Evolutionary conservation across 2,113 vertebrate genomes (phyloP).

Genomic region (Pao palembangensis): DNA sequence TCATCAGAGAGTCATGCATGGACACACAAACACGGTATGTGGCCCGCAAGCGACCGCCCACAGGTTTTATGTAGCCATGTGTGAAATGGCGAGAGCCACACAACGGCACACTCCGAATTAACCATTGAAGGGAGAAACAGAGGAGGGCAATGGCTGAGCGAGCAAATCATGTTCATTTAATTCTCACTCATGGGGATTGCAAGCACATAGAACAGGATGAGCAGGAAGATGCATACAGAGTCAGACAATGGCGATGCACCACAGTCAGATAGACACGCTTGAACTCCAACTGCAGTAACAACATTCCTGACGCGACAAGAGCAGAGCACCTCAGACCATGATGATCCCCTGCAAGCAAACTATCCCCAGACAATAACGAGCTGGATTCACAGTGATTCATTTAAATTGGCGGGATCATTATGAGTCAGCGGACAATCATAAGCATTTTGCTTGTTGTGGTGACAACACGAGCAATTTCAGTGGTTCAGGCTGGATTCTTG

Average conservation of each 20-base stretch:
- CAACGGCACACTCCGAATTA: constrained; percentile 64
- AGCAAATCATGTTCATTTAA: constrained; percentile 71
- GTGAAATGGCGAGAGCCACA: constrained; percentile 67
- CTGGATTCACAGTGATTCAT: constrained; percentile 15
- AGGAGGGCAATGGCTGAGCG: constrained; percentile 57
- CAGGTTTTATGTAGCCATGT: constrained; percentile 70
- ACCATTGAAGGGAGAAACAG: constrained; percentile 61
- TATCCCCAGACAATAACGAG: background rate
- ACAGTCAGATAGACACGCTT: too few species aligned
- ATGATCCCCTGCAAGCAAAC: background rate
- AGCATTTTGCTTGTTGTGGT: constrained; percentile 16
- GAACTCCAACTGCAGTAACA: too few species aligned
- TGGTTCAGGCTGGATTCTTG: constrained; percentile 16
- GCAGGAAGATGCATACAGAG: constrained; percentile 23
- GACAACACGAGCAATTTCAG: constrained; percentile 23
- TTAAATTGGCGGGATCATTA: constrained; percentile 4
- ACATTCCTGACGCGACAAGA: too few species aligned
- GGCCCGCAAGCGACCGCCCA: constrained; percentile 58
- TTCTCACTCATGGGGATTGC: constrained; percentile 64
- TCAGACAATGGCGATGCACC: constrained; percentile 3
- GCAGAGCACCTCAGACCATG: background rate
- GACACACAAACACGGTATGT: constrained; percentile 56
- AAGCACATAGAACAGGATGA: constrained; percentile 42
- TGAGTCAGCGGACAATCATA: constrained; percentile 29
- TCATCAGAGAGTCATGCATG: constrained; percentile 63